Percentiles rank a stretch among this genome's conserved stretches.
phyloP scores from a whole-genome alignment of 2,797 vertebrate genomes.

The Galagoides demidoff region DNA sequence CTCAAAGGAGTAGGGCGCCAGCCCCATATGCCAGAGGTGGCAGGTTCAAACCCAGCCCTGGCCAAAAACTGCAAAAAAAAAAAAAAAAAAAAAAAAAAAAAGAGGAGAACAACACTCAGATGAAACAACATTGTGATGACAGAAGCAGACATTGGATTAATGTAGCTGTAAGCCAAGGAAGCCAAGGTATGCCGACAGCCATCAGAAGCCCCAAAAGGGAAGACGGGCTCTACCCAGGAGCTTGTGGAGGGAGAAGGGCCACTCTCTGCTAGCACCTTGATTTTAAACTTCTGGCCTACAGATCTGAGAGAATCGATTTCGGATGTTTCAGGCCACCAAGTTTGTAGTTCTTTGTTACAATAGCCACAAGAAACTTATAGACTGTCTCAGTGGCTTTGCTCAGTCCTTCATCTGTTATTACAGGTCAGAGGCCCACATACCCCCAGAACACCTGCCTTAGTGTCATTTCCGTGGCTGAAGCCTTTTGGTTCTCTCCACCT shows the following conservation, averaged over 20 bases:
- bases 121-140: neutral
- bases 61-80: no score
- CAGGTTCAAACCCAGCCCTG: no score
- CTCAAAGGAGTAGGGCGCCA: no score
- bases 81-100: no score
- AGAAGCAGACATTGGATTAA: neutral
- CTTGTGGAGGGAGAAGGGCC: fast-evolving
- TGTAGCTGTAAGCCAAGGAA: neutral
- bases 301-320: neutral
- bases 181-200: neutral
- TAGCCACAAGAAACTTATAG: neutral
- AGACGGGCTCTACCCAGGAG: fast-evolving
- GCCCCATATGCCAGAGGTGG: no score
- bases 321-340: neutral
- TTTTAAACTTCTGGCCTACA: neutral
- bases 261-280: neutral
- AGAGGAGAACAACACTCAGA: neutral
- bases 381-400: neutral
- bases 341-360: neutral
- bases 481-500: neutral
- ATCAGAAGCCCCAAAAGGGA: neutral
- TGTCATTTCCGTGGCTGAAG: neutral
- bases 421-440: neutral
- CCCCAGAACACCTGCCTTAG: neutral
- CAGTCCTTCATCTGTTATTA: neutral